These are phyloP conservation scores for Bombus picipes DNA, from an alignment of 1,140 invertebrate genomes.

Conservation along the genomic window DNA sequence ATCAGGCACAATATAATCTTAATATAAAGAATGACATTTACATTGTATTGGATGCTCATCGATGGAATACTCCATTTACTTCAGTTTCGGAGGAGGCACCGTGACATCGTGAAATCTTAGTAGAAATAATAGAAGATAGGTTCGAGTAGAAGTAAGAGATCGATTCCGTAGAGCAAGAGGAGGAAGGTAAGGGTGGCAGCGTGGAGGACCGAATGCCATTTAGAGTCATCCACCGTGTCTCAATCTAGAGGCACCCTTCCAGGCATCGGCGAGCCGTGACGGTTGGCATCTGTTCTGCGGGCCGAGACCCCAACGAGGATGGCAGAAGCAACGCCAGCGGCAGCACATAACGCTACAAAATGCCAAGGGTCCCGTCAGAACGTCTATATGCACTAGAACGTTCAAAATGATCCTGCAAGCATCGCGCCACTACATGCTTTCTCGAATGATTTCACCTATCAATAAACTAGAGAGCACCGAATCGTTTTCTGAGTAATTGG, in stretches of 20 bases:
- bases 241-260: conserved; percentile 80
- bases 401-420: conserved; percentile 46
- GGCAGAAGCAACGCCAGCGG: conserved; percentile 57
- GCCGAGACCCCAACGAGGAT: conserved; percentile 69
- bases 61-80: neutral
- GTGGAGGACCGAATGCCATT: conserved; percentile 75
- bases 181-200: conserved; percentile 41
- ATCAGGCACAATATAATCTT: too few species aligned
- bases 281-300: conserved; percentile 81
- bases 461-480: conserved; percentile 56
- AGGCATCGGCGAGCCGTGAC: conserved; percentile 81
- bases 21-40: neutral
- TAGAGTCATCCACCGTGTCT: conserved; percentile 82
- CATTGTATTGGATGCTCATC: neutral
- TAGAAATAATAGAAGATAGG: conserved; percentile 48
- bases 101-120: conserved; percentile 21
- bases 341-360: conserved; percentile 66
- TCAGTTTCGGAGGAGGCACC: too few species aligned
- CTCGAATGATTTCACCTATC: conserved; percentile 71
- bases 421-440: conserved; percentile 32
- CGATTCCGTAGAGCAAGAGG: conserved; percentile 22
- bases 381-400: conserved; percentile 51
- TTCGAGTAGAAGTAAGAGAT: conserved; percentile 37
- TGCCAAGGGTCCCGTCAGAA: conserved; percentile 67
- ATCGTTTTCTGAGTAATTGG: conserved; percentile 15